phyloP scores from a whole-genome alignment of 1,140 invertebrate species.

The Pinna nobilis region DNA sequence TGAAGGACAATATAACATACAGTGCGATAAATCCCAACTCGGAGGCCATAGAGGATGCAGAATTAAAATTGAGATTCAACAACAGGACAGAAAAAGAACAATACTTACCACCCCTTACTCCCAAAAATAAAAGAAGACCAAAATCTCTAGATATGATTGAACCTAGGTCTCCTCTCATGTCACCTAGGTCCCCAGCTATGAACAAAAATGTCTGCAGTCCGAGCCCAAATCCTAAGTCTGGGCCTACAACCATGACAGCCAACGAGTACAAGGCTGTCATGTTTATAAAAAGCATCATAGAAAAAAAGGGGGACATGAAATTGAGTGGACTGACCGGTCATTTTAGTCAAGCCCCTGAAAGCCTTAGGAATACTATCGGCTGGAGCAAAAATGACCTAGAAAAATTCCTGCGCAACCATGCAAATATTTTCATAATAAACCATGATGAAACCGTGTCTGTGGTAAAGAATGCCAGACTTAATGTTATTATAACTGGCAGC shows the following conservation, averaged over 20 bases:
- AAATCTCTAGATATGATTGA: constrained; percentile 63
- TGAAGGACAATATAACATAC: constrained; percentile 71
- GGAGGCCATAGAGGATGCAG: constrained; percentile 58
- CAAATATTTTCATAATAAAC: constrained; percentile 69
- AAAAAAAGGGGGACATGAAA: constrained; percentile 73
- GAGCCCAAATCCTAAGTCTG: constrained; percentile 57
- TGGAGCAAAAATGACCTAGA: constrained; percentile 72
- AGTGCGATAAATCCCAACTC: constrained; percentile 65
- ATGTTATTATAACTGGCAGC: constrained; percentile 74
- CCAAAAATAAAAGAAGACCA: constrained; percentile 64
- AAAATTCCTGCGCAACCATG: constrained; percentile 69
- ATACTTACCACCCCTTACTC: constrained; percentile 44
- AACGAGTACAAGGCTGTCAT: constrained; percentile 75
- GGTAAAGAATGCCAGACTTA: constrained; percentile 70
- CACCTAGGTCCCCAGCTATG: constrained; percentile 38
- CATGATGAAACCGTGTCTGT: constrained; percentile 70
- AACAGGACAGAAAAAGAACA: constrained; percentile 35
- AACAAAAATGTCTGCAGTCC: constrained; percentile 44
- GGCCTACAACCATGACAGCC: constrained; percentile 73
- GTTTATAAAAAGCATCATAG: constrained; percentile 73
- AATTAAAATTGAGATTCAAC: constrained; percentile 40
- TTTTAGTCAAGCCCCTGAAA: constrained; percentile 72
- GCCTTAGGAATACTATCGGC: constrained; percentile 71
- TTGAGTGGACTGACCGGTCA: constrained; percentile 67
- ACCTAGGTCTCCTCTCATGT: constrained; percentile 28